Conservation (phyloP, 2,888 invertebrate species). For the Campoplex capitator region DNA sequence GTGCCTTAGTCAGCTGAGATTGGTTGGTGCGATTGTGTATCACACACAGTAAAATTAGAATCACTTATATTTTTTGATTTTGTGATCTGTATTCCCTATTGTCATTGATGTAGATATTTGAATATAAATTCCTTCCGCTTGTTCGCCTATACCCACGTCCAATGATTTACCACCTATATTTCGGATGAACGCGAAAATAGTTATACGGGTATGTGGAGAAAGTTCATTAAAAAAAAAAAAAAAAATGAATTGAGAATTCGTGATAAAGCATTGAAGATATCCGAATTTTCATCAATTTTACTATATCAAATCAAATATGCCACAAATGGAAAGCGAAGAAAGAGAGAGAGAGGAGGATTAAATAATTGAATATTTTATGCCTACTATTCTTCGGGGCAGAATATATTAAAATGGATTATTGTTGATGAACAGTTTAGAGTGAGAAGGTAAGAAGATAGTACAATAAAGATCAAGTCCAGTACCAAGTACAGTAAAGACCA, state of each 20-base stretch:
- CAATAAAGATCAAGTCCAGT: too few relatives aligned
- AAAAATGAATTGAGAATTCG: neutral
- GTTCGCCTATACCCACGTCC: too few relatives aligned
- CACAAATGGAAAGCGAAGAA: neutral
- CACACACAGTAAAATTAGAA: neutral
- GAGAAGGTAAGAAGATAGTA: too few relatives aligned
- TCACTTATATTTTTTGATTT: neutral
- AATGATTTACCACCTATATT: too few relatives aligned
- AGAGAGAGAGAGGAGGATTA: neutral
- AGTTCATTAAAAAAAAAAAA: neutral
- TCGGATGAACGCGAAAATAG: neutral
- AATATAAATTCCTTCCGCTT: too few relatives aligned
- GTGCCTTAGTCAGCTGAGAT: neutral
- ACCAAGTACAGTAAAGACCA: too few relatives aligned
- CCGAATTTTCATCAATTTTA: neutral
- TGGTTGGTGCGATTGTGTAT: neutral
- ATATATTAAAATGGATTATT: too few relatives aligned
- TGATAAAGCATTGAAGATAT: neutral
- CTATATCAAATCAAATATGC: neutral
- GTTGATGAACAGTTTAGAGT: too few relatives aligned
- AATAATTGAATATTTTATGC: too few relatives aligned
- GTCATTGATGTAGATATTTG: neutral
- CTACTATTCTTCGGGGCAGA: too few relatives aligned
- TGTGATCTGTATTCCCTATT: neutral
- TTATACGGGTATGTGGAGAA: neutral